A percentile compares a stretch with the other conserved stretches of the same genome.
Conservation (phyloP, 2,888 invertebrate species). For the Heteromyza rotundicornis region DNA sequence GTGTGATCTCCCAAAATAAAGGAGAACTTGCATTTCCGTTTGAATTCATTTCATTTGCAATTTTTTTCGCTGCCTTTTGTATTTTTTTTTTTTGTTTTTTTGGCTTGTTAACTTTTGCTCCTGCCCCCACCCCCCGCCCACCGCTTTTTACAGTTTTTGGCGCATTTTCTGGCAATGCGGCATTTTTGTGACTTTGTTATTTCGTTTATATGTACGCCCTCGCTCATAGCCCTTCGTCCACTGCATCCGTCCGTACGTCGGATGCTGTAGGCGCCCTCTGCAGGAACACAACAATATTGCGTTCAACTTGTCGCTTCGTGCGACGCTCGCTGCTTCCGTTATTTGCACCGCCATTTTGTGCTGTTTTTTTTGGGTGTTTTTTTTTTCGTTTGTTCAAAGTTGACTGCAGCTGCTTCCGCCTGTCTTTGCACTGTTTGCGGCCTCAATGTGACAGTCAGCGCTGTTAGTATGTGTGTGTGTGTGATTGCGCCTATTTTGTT, state of each 20-base stretch:
- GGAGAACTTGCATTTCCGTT: too few relatives aligned
- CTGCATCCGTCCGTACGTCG: slow-evolving; percentile 7
- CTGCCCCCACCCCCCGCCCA: too few relatives aligned
- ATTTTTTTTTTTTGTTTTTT: too few relatives aligned
- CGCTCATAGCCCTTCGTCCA: background rate
- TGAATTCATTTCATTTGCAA: too few relatives aligned
- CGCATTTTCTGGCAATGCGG: slow-evolving; percentile 35
- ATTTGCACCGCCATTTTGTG: slow-evolving; percentile 2
- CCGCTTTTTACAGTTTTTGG: too few relatives aligned
- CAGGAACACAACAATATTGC: slow-evolving; percentile 25
- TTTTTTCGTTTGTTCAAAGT: too few relatives aligned
- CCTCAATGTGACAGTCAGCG: background rate
- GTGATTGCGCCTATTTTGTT: background rate
- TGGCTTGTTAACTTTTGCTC: slow-evolving; percentile 32
- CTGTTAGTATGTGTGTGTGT: background rate
- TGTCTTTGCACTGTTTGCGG: background rate
- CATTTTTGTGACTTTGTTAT: slow-evolving; percentile 32
- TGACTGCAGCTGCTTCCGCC: slow-evolving; percentile 4
- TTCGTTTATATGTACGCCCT: background rate
- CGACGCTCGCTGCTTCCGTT: slow-evolving; percentile 25
- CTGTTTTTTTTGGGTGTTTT: too few relatives aligned
- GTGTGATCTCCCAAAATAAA: too few relatives aligned
- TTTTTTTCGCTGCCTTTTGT: too few relatives aligned
- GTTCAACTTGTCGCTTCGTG: slow-evolving; percentile 28
- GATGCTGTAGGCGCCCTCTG: slow-evolving; percentile 31